Percentiles rank a stretch among this genome's conserved stretches.
These are phyloP conservation scores for Brachionus calyciflorus DNA, from an alignment of 1,140 invertebrate species.

Conservation along the genomic window DNA sequence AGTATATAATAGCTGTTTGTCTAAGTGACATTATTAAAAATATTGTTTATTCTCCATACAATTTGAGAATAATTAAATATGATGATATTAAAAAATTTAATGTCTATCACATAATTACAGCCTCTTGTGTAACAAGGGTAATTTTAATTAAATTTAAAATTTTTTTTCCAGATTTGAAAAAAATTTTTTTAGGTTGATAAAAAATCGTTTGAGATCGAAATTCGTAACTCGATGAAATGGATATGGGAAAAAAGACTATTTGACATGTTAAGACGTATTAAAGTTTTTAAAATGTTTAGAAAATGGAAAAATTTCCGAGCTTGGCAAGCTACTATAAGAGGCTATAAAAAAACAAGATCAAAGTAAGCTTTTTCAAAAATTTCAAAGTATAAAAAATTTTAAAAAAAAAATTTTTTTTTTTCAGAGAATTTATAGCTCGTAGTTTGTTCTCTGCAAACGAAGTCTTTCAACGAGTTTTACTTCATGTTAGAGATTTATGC, in stretches of 20 bases:
- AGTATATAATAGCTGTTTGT: not conserved
- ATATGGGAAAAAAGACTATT: slow-evolving; percentile 57
- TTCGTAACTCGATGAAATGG: slow-evolving; percentile 57
- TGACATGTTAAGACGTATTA: slow-evolving; percentile 53
- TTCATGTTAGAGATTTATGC: slow-evolving; percentile 56
- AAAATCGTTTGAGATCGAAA: slow-evolving; percentile 49
- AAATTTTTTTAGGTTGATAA: slow-evolving; percentile 11
- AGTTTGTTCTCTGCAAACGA: slow-evolving; percentile 58
- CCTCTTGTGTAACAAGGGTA: not conserved
- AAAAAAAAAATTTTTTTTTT: not conserved
- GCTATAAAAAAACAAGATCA: not conserved
- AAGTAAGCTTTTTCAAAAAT: not conserved
- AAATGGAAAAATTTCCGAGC: slow-evolving; percentile 41
- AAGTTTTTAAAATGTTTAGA: slow-evolving; percentile 58
- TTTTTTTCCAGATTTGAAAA: not conserved
- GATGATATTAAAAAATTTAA: slow-evolving; percentile 48
- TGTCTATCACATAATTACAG: slow-evolving; percentile 14
- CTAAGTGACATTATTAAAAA: not conserved
- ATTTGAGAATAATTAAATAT: slow-evolving; percentile 5
- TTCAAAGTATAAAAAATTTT: not conserved
- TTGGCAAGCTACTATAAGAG: slow-evolving; percentile 1
- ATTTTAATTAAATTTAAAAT: not conserved
- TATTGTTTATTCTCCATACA: slow-evolving; percentile 8
- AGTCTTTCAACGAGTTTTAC: slow-evolving; percentile 57
- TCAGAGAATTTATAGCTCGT: slow-evolving; percentile 45